Percentiles rank a stretch among this genome's conserved stretches.
Conservation (phyloP, 2,113 vertebrate genomes). For the Eclectus roratus region DNA sequence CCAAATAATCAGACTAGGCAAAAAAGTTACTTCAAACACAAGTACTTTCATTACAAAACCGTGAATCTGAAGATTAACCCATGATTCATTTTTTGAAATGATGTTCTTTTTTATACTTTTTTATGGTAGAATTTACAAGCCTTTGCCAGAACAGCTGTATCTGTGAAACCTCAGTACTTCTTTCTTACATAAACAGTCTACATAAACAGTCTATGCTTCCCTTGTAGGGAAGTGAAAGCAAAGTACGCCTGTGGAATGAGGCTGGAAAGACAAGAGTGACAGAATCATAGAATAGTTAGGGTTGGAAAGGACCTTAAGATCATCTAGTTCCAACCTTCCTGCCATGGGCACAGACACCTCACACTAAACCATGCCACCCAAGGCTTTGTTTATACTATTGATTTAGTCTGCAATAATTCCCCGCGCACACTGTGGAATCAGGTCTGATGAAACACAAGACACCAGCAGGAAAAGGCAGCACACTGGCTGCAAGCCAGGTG, state of each 20-base stretch:
- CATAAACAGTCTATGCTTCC: background rate
- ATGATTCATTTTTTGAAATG: background rate
- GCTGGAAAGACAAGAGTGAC: background rate
- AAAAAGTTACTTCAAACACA: background rate
- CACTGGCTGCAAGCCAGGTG: rapidly evolving
- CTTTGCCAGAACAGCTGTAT: background rate
- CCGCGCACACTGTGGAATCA: background rate
- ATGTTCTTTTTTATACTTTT: background rate
- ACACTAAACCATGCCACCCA: too few relatives aligned
- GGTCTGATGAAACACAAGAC: background rate
- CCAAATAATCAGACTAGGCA: background rate
- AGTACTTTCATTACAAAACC: background rate
- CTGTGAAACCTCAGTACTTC: background rate
- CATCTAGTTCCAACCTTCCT: too few relatives aligned
- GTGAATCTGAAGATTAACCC: background rate
- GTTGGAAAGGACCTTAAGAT: too few relatives aligned
- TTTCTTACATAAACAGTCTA: background rate
- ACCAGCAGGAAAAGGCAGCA: background rate
- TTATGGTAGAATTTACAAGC: background rate
- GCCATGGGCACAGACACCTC: too few relatives aligned
- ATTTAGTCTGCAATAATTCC: background rate
- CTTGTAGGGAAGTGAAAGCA: background rate
- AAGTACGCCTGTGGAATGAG: background rate
- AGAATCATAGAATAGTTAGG: background rate
- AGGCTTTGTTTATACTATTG: background rate